Evolutionary conservation across 2,797 vertebrate genomes (phyloP).

Genomic region (Neosilurus hyrtlii): DNA sequence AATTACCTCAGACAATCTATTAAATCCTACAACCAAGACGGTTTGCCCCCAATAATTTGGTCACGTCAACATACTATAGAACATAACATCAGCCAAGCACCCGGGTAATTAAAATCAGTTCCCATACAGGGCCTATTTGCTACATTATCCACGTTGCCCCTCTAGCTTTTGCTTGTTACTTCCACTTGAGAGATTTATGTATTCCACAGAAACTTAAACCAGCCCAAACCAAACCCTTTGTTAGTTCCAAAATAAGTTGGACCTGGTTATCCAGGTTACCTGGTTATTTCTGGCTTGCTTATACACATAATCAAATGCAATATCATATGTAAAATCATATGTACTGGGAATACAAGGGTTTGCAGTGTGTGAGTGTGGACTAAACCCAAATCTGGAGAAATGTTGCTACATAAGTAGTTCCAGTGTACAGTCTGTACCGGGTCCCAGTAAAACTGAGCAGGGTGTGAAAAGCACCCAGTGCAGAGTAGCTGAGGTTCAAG

Average conservation of each 20-base stretch:
- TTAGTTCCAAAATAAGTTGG: background rate
- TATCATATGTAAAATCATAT: background rate
- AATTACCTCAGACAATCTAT: too few species aligned
- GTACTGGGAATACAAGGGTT: background rate
- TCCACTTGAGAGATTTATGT: background rate
- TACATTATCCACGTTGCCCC: too few species aligned
- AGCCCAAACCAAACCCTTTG: background rate
- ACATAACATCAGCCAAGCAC: too few species aligned
- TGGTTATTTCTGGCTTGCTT: background rate
- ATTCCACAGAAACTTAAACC: background rate
- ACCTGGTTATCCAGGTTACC: background rate
- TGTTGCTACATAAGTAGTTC: background rate
- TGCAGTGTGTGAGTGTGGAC: background rate
- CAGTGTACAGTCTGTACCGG: background rate
- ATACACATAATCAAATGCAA: background rate
- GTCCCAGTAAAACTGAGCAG: background rate
- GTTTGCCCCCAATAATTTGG: too few species aligned
- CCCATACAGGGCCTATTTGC: too few species aligned
- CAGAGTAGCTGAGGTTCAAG: background rate
- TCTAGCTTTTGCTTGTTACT: background rate
- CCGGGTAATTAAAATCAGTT: too few species aligned
- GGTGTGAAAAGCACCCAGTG: background rate
- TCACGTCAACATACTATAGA: too few species aligned
- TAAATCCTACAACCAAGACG: too few species aligned
- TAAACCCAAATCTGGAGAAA: background rate